Evolutionary conservation across 2,113 vertebrate genomes (phyloP).

Genomic region (Lophochroa leadbeateri): DNA sequence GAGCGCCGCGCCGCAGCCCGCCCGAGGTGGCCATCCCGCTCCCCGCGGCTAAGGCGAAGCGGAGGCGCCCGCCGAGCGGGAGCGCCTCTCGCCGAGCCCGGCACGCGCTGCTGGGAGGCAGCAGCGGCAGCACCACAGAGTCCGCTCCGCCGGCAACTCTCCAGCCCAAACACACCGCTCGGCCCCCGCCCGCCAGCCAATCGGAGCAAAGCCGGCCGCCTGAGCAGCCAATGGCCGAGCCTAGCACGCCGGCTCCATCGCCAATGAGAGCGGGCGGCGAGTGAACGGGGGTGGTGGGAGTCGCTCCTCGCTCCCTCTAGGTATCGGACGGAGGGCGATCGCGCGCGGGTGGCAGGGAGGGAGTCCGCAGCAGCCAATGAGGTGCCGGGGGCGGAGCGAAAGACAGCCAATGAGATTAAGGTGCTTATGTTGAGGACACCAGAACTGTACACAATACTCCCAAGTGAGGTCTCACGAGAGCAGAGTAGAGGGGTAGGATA

Average conservation of each 20-base stretch:
- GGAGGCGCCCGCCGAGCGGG: neutral
- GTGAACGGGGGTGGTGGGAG: neutral
- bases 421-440: too few species aligned
- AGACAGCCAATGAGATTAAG: neutral
- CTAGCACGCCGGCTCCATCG: neutral
- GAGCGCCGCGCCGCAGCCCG: neutral
- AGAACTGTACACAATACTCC: too few species aligned
- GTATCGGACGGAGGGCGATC: neutral
- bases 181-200: neutral
- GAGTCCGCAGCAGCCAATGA: neutral
- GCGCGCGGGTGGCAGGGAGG: neutral
- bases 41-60: neutral
- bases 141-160: neutral
- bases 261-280: neutral
- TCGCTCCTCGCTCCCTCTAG: neutral
- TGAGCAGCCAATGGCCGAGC: neutral
- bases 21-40: neutral
- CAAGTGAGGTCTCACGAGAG: too few species aligned
- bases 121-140: neutral
- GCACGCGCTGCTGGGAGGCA: neutral
- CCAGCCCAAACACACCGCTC: neutral
- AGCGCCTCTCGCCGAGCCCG: neutral
- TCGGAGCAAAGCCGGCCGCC: neutral
- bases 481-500: too few species aligned
- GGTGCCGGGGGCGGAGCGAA: accelerated